Evolutionary conservation across 2,888 invertebrate species (phyloP).

Genomic region (Philonicus albiceps): DNA sequence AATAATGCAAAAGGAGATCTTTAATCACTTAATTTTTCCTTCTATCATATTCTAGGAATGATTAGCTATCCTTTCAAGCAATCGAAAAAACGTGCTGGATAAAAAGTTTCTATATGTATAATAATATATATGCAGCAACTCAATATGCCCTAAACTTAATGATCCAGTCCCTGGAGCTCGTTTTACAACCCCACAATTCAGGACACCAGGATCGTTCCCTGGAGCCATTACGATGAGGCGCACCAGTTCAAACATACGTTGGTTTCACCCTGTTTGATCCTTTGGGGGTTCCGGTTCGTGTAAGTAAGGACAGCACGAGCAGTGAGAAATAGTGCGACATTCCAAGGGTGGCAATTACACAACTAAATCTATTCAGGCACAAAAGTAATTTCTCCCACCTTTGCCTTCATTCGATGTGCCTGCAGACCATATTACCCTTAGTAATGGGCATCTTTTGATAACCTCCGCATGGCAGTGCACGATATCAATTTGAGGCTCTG

Average conservation of each 20-base stretch:
- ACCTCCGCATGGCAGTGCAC: background rate
- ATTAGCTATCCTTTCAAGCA: too few relatives aligned
- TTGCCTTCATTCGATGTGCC: background rate
- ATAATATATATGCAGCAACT: too few relatives aligned
- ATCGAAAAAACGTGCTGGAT: too few relatives aligned
- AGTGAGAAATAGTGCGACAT: background rate
- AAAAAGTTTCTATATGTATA: too few relatives aligned
- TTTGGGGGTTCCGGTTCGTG: background rate
- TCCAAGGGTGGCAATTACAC: constrained; percentile 8
- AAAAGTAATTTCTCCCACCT: constrained; percentile 18
- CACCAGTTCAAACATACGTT: background rate
- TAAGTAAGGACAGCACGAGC: background rate
- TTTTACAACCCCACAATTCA: background rate
- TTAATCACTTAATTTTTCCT: too few relatives aligned
- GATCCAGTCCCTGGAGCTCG: background rate
- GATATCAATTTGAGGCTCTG: constrained; percentile 20
- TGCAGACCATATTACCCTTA: background rate
- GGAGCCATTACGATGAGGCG: background rate
- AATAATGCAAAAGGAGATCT: too few relatives aligned
- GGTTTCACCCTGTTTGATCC: background rate
- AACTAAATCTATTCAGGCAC: constrained; percentile 7
- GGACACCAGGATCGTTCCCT: background rate
- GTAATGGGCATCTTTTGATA: constrained; percentile 25
- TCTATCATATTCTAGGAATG: too few relatives aligned
- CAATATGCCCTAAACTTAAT: background rate